Evolutionary conservation across 2,888 invertebrate species (phyloP), one percentile per base, ranked within the genome.

Genomic region (Dione vanillae): DNA sequence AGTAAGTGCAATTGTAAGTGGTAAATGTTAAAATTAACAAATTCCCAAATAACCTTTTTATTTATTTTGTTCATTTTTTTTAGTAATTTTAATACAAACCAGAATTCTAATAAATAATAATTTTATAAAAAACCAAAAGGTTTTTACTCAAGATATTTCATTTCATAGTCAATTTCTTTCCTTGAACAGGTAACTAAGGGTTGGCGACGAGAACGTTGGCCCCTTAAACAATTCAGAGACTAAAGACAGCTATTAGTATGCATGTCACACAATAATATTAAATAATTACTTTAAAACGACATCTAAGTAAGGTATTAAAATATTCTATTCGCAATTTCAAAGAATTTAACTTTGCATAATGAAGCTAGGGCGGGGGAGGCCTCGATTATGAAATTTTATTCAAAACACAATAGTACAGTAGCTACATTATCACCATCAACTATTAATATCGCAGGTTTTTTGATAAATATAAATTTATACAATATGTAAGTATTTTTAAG

Each of bases 251-350:
- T 27, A 61, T 61, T 61, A 61, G 61, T 61, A 61, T 61, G 61
- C 61, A 61, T 45, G 61, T 61, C 61, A 45, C 61, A 61, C 45
- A 61, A 61, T 61, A 61, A 61, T 45, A 27, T 61, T 43, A 61
- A 61, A 61, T 61, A 61, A 61, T 61, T 61, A 61, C 61, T 61
- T 61, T 61, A 27, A 59, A 61, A 61, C 45, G 61, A 61, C 45
- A 45, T 45, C 45, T 61, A 61, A 45, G 61, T 16, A 43, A 43
- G 45, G 20, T 61, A 61, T 61, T 61, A 61, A 61, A 61, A 61
- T 61, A 61, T 45, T 61, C 43, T 61, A 61, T 61, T 61, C 61
- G 45, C 61, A 45, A 61, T 61, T 61, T 61, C 43, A 43, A 56
- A 56, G 37, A 56, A 37, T 56, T 56, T 56, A 56, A 37, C 56